phyloP scores from a whole-genome alignment of 2,113 vertebrate genomes.

The Tonatia bakeri region DNA sequence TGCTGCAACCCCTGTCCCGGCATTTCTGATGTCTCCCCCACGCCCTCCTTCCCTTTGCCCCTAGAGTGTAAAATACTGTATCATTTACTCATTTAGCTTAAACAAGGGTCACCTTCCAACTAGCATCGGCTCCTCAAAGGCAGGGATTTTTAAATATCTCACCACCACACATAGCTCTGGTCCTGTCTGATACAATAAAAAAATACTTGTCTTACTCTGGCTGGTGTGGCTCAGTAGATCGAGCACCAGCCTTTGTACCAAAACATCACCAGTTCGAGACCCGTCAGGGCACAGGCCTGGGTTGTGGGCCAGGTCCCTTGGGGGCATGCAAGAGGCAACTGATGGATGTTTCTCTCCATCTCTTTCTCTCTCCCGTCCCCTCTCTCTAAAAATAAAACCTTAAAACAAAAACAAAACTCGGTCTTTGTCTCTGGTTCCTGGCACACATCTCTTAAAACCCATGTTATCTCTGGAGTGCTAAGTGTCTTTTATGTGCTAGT shows the following conservation, averaged over 20 bases:
- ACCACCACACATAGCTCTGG: not conserved
- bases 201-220: too few relatives aligned
- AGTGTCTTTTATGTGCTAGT: not conserved
- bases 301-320: too few relatives aligned
- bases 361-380: too few relatives aligned
- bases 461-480: not conserved
- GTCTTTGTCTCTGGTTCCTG: not conserved
- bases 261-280: too few relatives aligned
- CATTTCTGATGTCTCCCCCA: not conserved
- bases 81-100: not conserved
- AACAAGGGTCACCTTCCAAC: not conserved
- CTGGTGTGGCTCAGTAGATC: too few relatives aligned
- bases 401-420: not conserved
- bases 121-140: not conserved
- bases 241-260: too few relatives aligned
- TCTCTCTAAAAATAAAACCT: too few relatives aligned
- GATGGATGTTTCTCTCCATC: too few relatives aligned
- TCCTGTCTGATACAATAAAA: not conserved
- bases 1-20: not conserved
- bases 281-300: too few relatives aligned
- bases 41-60: not conserved
- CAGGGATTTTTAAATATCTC: not conserved
- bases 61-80: not conserved
- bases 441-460: not conserved
- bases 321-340: too few relatives aligned